Base-by-base conservation (phyloP, 2,888 invertebrate species). In the Sphecodes monilicornis region DNA sequence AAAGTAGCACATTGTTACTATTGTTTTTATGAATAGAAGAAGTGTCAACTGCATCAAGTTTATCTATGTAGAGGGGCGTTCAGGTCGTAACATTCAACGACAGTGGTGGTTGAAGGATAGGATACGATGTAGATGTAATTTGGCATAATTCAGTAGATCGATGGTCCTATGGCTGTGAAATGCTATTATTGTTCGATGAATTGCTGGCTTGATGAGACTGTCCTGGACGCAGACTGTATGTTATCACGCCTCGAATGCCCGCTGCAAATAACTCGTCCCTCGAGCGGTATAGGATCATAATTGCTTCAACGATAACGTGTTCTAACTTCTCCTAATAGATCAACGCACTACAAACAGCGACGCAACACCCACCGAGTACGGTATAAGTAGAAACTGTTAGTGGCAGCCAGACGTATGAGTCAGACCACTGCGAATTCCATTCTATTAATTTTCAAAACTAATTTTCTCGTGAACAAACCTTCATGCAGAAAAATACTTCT, bases 151-250 rank as follows among this genome's bases (percentile, higher is more conserved):
- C 26, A 70, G 41, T 39, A 22, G 54, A 72, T 84, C 71, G 70
- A 69, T 43, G 36, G 26, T 46, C 71, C 50, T 84, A 71, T 80
- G 66, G 50, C 60, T 60, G 57, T 29, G 84, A 78, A 78, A 80
- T 68, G 68, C 68, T 64, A 78, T 84, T 80, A 84, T 78, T 73
- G 71, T 60, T 74, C 57, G 75, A 68, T 80, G 85, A 86, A 86
- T 86, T 77, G 64, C 41, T 29, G 39, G 72, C 60, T 32, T 84
- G 80, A 86, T 84, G 84, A 84, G 80, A 75, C 68, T 46, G 57
- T 29, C 57, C 70, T 57, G 57, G 66, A 71, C 66, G n/a, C 18
- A 64, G 68, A 41, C 39, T 72, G 68, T 71, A 57, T 41, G 85
- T 69, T 78, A 75, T 80, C 73, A 39, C 69, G 50, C 69, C 71